phyloP scores from a whole-genome alignment of 2,113 vertebrate genomes.

The Tragulus kanchil region DNA sequence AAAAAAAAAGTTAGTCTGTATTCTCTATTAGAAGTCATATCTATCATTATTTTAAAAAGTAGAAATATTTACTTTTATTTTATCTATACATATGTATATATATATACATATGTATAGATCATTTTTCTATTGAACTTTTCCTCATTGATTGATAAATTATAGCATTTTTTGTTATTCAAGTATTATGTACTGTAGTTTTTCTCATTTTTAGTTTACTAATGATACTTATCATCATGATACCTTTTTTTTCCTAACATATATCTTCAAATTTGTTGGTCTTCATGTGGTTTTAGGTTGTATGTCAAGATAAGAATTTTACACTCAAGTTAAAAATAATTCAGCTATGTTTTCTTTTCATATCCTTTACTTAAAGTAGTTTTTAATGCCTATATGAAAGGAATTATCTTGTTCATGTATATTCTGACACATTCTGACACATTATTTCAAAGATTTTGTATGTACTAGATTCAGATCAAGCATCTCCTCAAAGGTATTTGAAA shows the following conservation, averaged over 20 bases:
- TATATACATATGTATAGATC: neutral
- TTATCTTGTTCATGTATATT: neutral
- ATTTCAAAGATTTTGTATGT: conserved; percentile 31
- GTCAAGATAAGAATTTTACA: neutral
- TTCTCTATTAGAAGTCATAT: neutral
- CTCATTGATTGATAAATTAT: neutral
- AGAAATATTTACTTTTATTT: neutral
- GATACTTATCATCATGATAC: neutral
- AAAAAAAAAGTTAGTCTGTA: neutral
- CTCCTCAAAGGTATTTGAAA: conserved; percentile 52
- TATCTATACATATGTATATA: neutral
- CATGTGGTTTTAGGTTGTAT: neutral
- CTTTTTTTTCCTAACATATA: neutral
- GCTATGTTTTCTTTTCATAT: neutral
- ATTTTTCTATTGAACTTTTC: neutral
- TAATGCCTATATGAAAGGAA: conserved; percentile 22
- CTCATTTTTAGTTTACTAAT: neutral
- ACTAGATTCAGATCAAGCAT: conserved; percentile 21
- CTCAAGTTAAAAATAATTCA: conserved; percentile 1
- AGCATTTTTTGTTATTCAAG: neutral
- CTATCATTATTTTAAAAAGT: neutral
- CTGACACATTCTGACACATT: conserved; percentile 12
- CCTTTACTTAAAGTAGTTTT: conserved; percentile 47
- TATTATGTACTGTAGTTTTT: neutral
- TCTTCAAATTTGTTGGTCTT: neutral